Conservation (phyloP, 2,113 vertebrate genomes). For the Chinchilla lanigera region DNA sequence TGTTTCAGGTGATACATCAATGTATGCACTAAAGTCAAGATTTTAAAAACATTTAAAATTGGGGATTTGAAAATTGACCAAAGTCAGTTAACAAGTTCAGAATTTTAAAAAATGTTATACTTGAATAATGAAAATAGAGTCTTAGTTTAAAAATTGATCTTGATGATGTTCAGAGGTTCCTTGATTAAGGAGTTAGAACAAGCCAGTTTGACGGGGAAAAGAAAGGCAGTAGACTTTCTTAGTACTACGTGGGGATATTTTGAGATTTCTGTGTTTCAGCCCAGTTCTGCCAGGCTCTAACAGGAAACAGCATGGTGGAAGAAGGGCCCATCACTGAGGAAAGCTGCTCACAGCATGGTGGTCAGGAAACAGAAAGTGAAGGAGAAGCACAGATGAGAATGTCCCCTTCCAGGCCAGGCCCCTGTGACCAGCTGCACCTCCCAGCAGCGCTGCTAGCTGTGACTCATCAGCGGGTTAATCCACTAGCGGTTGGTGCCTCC, state of each 20-base stretch:
- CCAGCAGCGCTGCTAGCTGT: neutral
- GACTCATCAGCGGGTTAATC: neutral
- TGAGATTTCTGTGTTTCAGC: neutral
- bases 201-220: neutral
- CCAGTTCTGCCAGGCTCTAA: neutral
- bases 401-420: neutral
- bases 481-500: neutral
- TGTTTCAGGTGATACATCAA: neutral
- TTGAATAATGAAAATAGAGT: neutral
- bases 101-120: neutral
- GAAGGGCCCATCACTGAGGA: neutral
- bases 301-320: neutral
- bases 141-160: neutral
- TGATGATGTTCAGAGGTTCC: neutral
- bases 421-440: neutral
- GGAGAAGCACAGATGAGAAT: neutral
- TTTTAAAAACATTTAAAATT: conserved; percentile 31
- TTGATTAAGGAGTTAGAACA: neutral
- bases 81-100: neutral
- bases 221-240: neutral
- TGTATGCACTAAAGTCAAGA: neutral
- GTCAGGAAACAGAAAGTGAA: neutral
- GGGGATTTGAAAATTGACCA: neutral
- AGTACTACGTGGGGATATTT: neutral
- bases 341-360: neutral